Percentiles rank a stretch among this genome's conserved stretches.
phyloP scores from a whole-genome alignment of 1,140 invertebrate genomes.

The Pachyrhynchus sulphureomaculatus region DNA sequence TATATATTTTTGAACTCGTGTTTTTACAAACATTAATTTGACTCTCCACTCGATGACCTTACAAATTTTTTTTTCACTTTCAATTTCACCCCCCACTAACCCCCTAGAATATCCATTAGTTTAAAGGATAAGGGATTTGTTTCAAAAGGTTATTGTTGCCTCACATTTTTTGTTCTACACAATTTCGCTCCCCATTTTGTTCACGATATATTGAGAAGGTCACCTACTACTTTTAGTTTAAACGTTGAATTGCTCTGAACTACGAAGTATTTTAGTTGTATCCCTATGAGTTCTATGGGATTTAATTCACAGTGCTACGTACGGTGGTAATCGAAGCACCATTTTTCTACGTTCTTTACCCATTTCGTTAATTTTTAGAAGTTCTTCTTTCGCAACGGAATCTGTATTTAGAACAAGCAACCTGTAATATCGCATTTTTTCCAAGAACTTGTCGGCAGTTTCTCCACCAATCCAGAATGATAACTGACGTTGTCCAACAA shows the following conservation, averaged over 20 bases:
- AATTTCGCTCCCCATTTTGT: no score
- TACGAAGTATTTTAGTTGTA: constrained; percentile 25
- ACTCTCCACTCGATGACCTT: no score
- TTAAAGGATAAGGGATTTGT: no score
- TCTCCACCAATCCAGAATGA: constrained; percentile 34
- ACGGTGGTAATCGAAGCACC: constrained; percentile 34
- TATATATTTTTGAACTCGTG: no score
- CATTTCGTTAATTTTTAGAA: constrained; percentile 35
- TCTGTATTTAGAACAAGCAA: constrained; percentile 33
- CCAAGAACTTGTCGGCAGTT: constrained; percentile 23
- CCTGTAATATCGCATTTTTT: constrained; percentile 36
- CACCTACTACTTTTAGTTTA: constrained; percentile 16
- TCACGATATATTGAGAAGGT: no score
- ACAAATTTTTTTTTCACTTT: no score
- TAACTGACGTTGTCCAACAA: constrained; percentile 39
- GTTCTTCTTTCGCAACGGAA: constrained; percentile 31
- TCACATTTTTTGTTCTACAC: no score
- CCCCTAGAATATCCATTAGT: no score
- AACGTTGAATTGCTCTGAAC: constrained; percentile 25
- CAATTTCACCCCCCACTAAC: no score
- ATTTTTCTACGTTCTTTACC: constrained; percentile 32
- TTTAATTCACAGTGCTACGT: constrained; percentile 40
- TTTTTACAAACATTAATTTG: no score
- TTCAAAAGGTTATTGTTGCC: no score
- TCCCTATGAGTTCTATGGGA: constrained; percentile 37